A percentile compares a stretch with the other conserved stretches of the same genome.
Conservation (phyloP, 2,113 vertebrate species). For the Rhodinocichla rosea region DNA sequence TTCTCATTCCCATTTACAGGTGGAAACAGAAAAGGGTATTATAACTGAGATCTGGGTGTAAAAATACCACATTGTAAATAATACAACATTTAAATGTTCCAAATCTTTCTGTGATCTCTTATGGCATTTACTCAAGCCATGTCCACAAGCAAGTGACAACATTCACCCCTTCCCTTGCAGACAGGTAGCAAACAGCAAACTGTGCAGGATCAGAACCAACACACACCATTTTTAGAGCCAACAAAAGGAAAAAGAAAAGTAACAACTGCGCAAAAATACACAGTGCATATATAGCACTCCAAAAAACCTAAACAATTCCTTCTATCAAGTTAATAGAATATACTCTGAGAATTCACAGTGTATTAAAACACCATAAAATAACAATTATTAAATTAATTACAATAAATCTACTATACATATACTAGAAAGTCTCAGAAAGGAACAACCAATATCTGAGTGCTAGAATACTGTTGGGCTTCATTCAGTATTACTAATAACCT, state of each 20-base stretch:
- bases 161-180: not conserved
- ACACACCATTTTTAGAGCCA: not conserved
- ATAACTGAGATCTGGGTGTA: not conserved
- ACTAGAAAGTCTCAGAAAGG: not conserved
- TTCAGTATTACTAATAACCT: not conserved
- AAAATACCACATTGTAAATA: not conserved
- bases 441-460: not conserved
- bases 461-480: not conserved
- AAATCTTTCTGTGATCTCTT: not conserved
- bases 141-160: not conserved
- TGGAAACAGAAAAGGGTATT: not conserved
- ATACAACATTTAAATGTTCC: not conserved
- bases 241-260: not conserved
- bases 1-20: not conserved
- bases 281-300: accelerated
- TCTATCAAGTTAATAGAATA: not conserved
- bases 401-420: not conserved
- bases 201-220: not conserved
- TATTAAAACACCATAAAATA: not conserved
- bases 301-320: not conserved
- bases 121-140: not conserved
- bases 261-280: not conserved
- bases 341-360: not conserved
- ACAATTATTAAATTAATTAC: not conserved
- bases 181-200: not conserved